Base-by-base conservation (phyloP, 2,888 invertebrate species). In the Scaptomyza flava region DNA sequence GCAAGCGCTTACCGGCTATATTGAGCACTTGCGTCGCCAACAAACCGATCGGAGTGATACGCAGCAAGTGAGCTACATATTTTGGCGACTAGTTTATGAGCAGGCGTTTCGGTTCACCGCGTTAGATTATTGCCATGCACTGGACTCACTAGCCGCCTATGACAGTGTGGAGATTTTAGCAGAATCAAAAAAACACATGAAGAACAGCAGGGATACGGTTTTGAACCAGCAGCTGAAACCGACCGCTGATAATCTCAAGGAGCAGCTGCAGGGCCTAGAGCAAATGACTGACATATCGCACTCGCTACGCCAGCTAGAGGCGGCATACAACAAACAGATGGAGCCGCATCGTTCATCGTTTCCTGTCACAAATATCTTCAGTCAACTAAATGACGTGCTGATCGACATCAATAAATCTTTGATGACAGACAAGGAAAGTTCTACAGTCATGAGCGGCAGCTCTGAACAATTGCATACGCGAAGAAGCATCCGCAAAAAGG, bases 271-370 rank as follows among this genome's bases (percentile, higher is more conserved):
- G 1, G 63, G 62, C 0, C 41, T 85, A 0, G 17, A 64, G 2
- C 76, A 75, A 1, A 59, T 81, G 7, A 52, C 67, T 1, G 54
- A 63, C 0, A 54, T 8, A 69, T 9, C 56, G 81, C 23, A 61
- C 77, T 73, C 78, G 0, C 65, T 91, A 5, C 70, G 74, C 12
- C 72, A 77, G 12, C 77, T 90, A 1, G 89, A 91, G 52, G 60
- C 82, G 0, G 80, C 84, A 6, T 91, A 91, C 57, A 91, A 89
- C 58, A 79, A 79, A 27, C 86, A 88, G 58, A 91, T 91, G 57
- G 48, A 71, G 27, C 38, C 72, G 2, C 58, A 75, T 38, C 60
- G 62, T 2, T 43, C 64, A 1, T 57, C 79, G 0, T 62, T 90
- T 31, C 70, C 89, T 4, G 27, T 63, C 6, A 84, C 89, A 4